Conservation (phyloP, 1,140 invertebrate species). For the Helicoverpa zea region DNA sequence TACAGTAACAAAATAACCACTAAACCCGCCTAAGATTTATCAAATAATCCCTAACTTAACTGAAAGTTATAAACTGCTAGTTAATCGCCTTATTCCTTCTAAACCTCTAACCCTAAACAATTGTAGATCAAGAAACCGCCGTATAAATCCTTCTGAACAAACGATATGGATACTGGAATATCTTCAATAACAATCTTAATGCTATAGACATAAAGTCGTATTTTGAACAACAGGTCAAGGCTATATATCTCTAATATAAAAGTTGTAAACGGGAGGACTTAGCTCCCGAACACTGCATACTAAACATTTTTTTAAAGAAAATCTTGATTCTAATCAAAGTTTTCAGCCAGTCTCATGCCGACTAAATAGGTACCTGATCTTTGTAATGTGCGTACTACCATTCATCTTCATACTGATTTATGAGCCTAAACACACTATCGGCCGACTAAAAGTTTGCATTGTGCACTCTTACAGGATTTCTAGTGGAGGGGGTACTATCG, state of each 20-base stretch:
- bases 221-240: conserved; percentile 18
- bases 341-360: too few relatives aligned
- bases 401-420: too few relatives aligned
- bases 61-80: background rate
- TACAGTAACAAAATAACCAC: too few relatives aligned
- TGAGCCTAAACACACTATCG: too few relatives aligned
- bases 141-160: conserved; percentile 49
- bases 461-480: too few relatives aligned
- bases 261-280: conserved; percentile 12
- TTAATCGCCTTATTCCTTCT: background rate
- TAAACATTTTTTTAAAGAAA: too few relatives aligned
- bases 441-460: too few relatives aligned
- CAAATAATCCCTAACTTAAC: background rate
- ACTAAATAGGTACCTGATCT: too few relatives aligned
- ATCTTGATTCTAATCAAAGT: too few relatives aligned
- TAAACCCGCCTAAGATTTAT: background rate
- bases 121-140: conserved; percentile 42
- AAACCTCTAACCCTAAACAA: background rate
- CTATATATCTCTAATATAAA: conserved; percentile 49
- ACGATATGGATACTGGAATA: conserved; percentile 39
- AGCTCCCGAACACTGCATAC: too few relatives aligned
- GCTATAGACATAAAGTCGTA: conserved; percentile 27
- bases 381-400: too few relatives aligned
- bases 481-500: background rate
- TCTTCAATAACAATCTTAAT: conserved; percentile 32